These are phyloP conservation scores for Diaperis boleti DNA, from an alignment of 2,888 invertebrate species.

Conservation along the genomic window DNA sequence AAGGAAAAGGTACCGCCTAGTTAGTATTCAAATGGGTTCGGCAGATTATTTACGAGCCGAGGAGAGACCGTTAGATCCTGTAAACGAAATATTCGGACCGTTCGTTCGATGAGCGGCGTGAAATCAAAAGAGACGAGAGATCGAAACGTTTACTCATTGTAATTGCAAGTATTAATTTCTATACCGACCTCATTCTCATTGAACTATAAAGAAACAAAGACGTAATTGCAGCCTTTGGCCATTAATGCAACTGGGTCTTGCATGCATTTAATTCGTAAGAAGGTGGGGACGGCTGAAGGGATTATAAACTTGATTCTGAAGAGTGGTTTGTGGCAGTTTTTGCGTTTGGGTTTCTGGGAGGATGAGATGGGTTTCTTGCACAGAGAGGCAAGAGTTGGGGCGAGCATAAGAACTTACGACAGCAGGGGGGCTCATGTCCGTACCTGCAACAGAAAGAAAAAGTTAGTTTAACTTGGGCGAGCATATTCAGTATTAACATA, in stretches of 20 bases:
- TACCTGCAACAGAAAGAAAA: too few species aligned
- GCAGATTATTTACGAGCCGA: not conserved
- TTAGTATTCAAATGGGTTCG: not conserved
- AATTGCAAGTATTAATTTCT: constrained; percentile 50
- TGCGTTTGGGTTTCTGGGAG: too few species aligned
- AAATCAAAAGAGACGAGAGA: constrained; percentile 24
- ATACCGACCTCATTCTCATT: constrained; percentile 56
- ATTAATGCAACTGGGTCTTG: constrained; percentile 57
- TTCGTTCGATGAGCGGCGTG: not conserved
- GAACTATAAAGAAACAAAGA: constrained; percentile 58
- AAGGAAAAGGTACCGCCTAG: not conserved
- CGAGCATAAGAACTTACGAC: too few species aligned
- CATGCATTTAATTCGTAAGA: constrained; percentile 46
- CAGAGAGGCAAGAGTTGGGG: too few species aligned
- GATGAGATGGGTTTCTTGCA: too few species aligned
- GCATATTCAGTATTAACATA: too few species aligned
- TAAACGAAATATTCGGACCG: not conserved
- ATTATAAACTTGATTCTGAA: constrained; percentile 18
- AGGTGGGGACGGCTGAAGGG: constrained; percentile 28
- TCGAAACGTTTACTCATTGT: constrained; percentile 38
- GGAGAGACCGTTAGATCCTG: not conserved
- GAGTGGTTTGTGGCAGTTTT: constrained; percentile 8
- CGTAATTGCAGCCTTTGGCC: constrained; percentile 53
- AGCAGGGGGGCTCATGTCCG: too few species aligned
- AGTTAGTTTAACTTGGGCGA: too few species aligned